Base-by-base conservation (phyloP, 2,113 vertebrate genomes). In the Odocoileus hemionus region DNA sequence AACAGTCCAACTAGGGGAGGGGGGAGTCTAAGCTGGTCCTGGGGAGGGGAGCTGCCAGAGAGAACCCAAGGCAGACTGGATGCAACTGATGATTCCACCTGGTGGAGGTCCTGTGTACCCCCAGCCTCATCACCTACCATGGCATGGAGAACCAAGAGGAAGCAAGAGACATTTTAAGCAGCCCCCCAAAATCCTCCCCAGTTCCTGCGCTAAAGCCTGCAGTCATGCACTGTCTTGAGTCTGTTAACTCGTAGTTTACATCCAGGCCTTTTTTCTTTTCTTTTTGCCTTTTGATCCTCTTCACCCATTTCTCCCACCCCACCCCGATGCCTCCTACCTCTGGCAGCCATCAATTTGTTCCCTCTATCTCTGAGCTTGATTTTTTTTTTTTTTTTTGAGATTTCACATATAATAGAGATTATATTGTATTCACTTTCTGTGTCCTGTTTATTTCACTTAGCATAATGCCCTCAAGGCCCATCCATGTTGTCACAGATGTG, bases 181-280 rank as follows among this genome's bases (percentile, higher is more conserved):
- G 16, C 6, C 8, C 7, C 1, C 11, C 50, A 30, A 52, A 67
- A 21, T 12, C 55, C n/a, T 10, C 5, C 52, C 1, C 28, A 13
- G 84, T 7, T 21, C 52, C 55, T 4, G 45, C 1, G 52, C 60
- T 26, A 3, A 5, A 5, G 30, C 50, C 55, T 5, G 0, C 7
- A 4, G 11, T 25, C 26, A 2, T 7, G 3, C 30, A 15, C 4
- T 14, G 9, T n/a, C 25, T 16, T 4, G 54, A 57, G n/a, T n/a
- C 47, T 52, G 4, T 36, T n/a, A 23, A 33, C 25, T 21, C 54
- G 21, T 55, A 6, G 7, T 30, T n/a, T 2, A 6, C 5, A 5
- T 2, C 1, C 21, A 23, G 74, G 16, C 23, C 52, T 90, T 47
- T 30, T 47, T 30, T 1, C 43, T 10, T 50, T 47, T 2, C 76